A percentile compares a stretch with the other conserved stretches of the same genome.
These are phyloP conservation scores for Calliphora vicina DNA, from an alignment of 1,140 invertebrate species.

Conservation along the genomic window DNA sequence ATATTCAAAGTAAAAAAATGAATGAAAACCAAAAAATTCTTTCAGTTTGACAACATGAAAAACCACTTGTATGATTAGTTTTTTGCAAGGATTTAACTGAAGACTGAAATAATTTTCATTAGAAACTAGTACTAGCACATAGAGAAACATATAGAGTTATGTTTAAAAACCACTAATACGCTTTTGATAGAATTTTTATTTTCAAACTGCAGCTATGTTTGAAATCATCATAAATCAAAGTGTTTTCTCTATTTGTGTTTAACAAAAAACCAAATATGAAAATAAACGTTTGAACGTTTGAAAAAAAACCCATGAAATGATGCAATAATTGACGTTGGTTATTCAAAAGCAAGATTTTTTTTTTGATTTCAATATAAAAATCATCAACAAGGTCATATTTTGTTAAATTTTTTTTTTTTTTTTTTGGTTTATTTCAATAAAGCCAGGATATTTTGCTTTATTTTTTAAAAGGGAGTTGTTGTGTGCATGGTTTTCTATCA, in stretches of 20 bases:
- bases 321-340: constrained; percentile 22
- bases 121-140: no score
- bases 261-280: background rate
- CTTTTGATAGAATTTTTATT: constrained; percentile 5
- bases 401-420: no score
- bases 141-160: no score
- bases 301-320: constrained; percentile 9
- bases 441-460: background rate
- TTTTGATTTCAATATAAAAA: constrained; percentile 9
- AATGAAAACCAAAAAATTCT: background rate
- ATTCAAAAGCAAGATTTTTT: background rate
- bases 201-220: background rate
- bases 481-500: background rate
- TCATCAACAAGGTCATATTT: constrained; percentile 27
- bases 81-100: background rate
- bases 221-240: constrained; percentile 28
- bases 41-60: background rate
- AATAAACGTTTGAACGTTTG: background rate
- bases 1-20: background rate
- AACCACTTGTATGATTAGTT: constrained; percentile 9
- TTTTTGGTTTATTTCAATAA: background rate
- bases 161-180: background rate
- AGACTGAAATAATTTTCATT: no score
- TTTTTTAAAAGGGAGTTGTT: background rate
- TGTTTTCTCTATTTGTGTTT: background rate